Evolutionary conservation across 2,113 vertebrate species (phyloP).

Genomic region (Dunckerocampus dactyliophorus): DNA sequence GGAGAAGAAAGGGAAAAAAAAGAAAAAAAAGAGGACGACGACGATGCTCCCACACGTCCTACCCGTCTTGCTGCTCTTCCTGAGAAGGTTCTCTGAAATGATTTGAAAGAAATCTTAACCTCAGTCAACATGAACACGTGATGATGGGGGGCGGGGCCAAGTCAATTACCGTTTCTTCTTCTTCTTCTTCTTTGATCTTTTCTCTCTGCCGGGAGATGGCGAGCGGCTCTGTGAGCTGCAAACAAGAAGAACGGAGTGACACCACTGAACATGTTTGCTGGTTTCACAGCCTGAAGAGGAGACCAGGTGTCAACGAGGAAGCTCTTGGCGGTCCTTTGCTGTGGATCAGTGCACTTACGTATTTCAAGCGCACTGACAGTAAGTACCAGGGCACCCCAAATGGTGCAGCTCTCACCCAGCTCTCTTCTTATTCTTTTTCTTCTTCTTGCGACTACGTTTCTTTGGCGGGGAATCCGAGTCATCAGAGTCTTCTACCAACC

Average conservation of each 20-base stretch:
- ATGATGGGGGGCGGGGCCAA: neutral
- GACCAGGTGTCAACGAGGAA: too few species aligned
- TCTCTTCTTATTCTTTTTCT: constrained; percentile 84
- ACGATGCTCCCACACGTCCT: constrained; percentile 9
- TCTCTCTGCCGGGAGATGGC: constrained; percentile 74
- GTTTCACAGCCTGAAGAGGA: neutral
- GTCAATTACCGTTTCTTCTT: constrained; percentile 79
- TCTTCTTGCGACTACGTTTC: constrained; percentile 85
- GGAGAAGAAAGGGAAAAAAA: too few species aligned
- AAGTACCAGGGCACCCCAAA: too few species aligned
- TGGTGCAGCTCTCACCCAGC: constrained; percentile 65
- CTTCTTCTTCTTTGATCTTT: constrained; percentile 83
- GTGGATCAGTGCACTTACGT: too few species aligned
- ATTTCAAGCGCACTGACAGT: too few species aligned
- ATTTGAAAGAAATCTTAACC: neutral
- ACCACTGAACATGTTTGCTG: too few species aligned
- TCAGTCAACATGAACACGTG: neutral
- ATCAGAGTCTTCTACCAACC: constrained; percentile 80
- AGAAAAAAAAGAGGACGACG: too few species aligned
- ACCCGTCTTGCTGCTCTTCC: constrained; percentile 53
- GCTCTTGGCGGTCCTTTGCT: too few species aligned
- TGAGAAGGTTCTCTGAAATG: constrained; percentile 55
- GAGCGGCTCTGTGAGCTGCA: constrained; percentile 81
- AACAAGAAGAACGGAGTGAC: constrained; percentile 3
- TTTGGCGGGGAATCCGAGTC: constrained; percentile 79